Conservation (phyloP, 2,113 vertebrate species). For the Saccopteryx leptura region DNA sequence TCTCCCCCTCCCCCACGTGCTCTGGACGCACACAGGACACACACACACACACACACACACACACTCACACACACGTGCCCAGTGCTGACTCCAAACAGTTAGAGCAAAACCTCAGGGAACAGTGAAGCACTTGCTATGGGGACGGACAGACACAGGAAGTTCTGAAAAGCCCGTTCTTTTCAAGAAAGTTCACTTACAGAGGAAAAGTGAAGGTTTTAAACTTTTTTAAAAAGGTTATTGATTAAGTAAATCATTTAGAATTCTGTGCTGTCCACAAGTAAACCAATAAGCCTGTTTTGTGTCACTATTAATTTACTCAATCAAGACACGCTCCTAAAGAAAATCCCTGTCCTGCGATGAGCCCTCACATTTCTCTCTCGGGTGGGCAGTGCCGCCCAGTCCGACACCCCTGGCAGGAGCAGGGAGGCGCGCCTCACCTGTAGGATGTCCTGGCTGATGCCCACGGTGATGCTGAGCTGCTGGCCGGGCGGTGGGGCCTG, state of each 20-base stretch:
- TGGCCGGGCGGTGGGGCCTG: slow-evolving; percentile 91
- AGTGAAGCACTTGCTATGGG: background rate
- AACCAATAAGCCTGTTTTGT: background rate
- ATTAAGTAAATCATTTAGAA: background rate
- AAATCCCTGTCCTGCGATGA: background rate
- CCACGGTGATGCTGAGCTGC: slow-evolving; percentile 93
- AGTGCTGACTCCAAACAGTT: rapidly evolving
- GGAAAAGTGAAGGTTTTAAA: background rate
- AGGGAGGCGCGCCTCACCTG: slow-evolving; percentile 90
- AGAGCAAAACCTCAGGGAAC: too few species aligned
- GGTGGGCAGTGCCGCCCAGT: rapidly evolving
- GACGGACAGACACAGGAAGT: background rate
- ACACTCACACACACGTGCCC: background rate
- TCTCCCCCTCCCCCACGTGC: rapidly evolving
- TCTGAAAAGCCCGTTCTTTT: background rate
- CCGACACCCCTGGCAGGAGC: background rate
- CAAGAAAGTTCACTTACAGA: background rate
- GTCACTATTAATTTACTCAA: background rate
- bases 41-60: background rate
- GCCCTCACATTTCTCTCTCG: background rate
- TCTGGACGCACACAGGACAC: rapidly evolving
- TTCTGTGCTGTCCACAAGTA: background rate
- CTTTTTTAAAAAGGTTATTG: background rate
- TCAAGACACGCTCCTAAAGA: rapidly evolving
- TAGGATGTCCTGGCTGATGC: slow-evolving; percentile 97